These are phyloP conservation scores for Hestina assimilis DNA, from an alignment of 1,140 invertebrate species.

Conservation along the genomic window DNA sequence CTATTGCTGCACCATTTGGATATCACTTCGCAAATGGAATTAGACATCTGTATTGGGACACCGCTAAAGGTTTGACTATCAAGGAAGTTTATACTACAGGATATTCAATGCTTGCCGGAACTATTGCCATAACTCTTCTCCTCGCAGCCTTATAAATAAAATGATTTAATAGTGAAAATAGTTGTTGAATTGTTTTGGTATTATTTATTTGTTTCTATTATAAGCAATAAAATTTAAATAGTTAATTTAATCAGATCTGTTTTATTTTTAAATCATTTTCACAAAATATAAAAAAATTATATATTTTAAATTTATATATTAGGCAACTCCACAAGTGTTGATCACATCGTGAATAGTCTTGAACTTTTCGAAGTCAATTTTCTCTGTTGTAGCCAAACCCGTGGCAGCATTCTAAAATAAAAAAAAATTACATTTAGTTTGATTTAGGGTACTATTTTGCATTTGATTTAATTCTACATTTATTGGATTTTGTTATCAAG, in stretches of 20 bases:
- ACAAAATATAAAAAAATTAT: neutral
- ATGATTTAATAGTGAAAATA: conserved; percentile 24
- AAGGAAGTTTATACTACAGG: conserved; percentile 86
- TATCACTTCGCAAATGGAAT: conserved; percentile 86
- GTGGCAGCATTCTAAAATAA: conserved; percentile 65
- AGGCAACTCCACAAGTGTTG: conserved; percentile 48
- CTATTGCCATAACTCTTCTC: conserved; percentile 57
- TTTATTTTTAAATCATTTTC: conserved; percentile 9
- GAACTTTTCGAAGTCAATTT: conserved; percentile 70
- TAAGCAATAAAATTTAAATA: conserved; percentile 37
- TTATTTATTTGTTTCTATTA: conserved; percentile 50
- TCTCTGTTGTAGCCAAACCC: conserved; percentile 63
- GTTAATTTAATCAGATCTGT: conserved; percentile 10
- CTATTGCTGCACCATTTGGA: conserved; percentile 82
- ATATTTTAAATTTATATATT: conserved; percentile 10
- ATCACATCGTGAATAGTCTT: conserved; percentile 67
- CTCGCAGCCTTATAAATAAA: conserved; percentile 64
- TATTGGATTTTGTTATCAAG: neutral
- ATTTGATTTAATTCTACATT: neutral
- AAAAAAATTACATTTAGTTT: conserved; percentile 8
- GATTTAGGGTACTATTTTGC: neutral
- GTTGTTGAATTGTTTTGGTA: conserved; percentile 37
- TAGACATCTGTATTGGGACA: conserved; percentile 86
- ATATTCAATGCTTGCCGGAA: conserved; percentile 79
- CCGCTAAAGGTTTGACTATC: conserved; percentile 83